Percentiles rank a stretch among this genome's conserved stretches.
Conservation (phyloP, 1,140 invertebrate species). For the Hydropsyche tenuis region DNA sequence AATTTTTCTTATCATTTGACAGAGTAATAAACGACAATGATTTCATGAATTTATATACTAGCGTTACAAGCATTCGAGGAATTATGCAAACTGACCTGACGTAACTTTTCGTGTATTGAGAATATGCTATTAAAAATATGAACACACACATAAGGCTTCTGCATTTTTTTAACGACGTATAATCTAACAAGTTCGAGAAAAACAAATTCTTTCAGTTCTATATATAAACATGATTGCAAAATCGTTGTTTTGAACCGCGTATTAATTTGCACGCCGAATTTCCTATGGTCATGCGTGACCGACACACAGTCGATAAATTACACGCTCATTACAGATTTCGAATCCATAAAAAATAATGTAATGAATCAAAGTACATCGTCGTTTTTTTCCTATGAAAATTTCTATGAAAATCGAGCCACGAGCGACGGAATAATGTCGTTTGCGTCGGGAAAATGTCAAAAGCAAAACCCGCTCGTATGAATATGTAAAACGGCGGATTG, state of each 20-base stretch:
- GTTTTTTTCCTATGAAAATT: background rate
- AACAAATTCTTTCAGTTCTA: conserved; percentile 5
- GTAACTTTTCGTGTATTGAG: conserved; percentile 20
- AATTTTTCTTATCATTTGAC: too few relatives aligned
- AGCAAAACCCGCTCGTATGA: too few relatives aligned
- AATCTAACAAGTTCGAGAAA: background rate
- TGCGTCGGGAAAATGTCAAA: too few relatives aligned
- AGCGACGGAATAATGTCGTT: too few relatives aligned
- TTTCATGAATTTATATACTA: background rate
- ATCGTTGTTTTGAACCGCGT: background rate
- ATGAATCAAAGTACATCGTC: too few relatives aligned
- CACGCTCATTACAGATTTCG: background rate
- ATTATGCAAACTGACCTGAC: conserved; percentile 27
- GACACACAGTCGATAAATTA: conserved; percentile 14
- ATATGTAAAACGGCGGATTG: background rate
- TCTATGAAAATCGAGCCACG: too few relatives aligned
- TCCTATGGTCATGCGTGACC: background rate
- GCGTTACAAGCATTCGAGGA: background rate
- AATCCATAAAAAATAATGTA: too few relatives aligned
- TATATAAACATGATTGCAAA: conserved; percentile 11
- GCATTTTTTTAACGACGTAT: too few relatives aligned
- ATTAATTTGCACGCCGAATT: background rate
- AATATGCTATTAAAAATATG: too few relatives aligned
- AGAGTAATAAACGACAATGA: too few relatives aligned
- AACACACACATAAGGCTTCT: too few relatives aligned